Base-by-base conservation (phyloP, 92 coral and sea anemone species). In the Zoanthus solanderi region DNA sequence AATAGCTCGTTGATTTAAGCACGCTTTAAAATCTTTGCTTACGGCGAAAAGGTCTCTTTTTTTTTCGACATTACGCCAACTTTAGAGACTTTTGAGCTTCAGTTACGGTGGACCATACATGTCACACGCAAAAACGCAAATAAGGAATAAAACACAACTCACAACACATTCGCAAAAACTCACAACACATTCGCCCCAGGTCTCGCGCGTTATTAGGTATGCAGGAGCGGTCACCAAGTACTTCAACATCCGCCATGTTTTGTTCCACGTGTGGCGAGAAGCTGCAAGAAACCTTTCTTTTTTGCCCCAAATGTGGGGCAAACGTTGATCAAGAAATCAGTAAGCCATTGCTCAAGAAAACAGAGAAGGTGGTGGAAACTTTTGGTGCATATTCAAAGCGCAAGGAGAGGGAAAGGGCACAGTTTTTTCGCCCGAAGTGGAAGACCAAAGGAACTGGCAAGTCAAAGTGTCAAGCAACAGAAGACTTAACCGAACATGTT, bases 291-390 rank as follows among this genome's bases (percentile, higher is more conserved):
- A 67, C 72, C 72, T 67, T 67, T 67, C 72, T 67, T 67, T 67
- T 67, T 67, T 67, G 72, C 68, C 88, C 88, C 46, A 18, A 85
- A 17, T 85, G 85, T 85, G 88, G 84, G 31, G 46, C 72, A 50
- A 76, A 76, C 12, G 34, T 23, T 48, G 60, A 23, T 34, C 65
- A 50, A 76, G 44, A 50, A 34, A 15, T 50, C 31, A 57, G 44
- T 11, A 37, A 34, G 44, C 57, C 54, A 18, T 76, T 9, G 65
- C 31, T 50, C 29, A 11, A 58, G 69, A 30, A 50, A 67, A 18
- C 72, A 67, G 72, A 67, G 72, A 67, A 83, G 78, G 45, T 54
- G 17, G 44, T 31, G 5, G 63, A 47, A 10, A 18, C 85, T 28
- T 79, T 79, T 63, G 48, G 72, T 29, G 8, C 67, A 14, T 79